Base-by-base conservation (phyloP, 92 coral and sea anemone genomes). In the Epizoanthus rinbou region DNA sequence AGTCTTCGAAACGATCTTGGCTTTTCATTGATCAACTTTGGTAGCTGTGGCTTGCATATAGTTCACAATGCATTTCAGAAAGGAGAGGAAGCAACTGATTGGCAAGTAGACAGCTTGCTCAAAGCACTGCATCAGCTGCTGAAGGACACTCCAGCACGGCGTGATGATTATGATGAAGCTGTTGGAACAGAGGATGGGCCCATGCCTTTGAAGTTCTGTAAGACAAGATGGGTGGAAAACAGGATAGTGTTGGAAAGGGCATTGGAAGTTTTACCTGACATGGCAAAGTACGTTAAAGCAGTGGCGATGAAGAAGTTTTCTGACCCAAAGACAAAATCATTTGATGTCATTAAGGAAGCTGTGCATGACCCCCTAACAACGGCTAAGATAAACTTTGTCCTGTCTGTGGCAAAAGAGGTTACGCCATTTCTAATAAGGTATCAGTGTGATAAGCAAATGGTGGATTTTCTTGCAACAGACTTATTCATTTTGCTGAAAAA, bases 141-240 rank as follows among this genome's bases (percentile, higher is more conserved):
- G 22, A 82, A 82, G 79, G 66, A 69, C 66, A 56, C 79, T 5
- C 85, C 85, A 54, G 85, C 85, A 47, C 85, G 78, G 17, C 79
- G 68, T 54, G 85, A 82, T 22, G 69, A 56, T 74, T 82, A 69
- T 54, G 60, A 57, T 50, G 78, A 83, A 83, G 86, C 78, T 64
- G 35, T 71, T 73, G 71, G 78, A n/a, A n/a, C n/a, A n/a, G n/a
- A 59, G 41, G 74, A 62, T 31, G 67, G 64, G 66, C 81, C 81
- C 69, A 73, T 73, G 81, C 87, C 87, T 59, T 53, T 83, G 73
- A 84, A 84, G 68, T 82, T 70, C 75, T 82, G 86, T 21, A 82
- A 82, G 69, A 82, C 86, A 15, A 58, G 80, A 58, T 82, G 80
- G 86, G 70, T 83, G 70, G 86, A 83, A 23, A 83, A 83, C 62